phyloP scores from a whole-genome alignment of 2,888 invertebrate genomes.

The Coenonympha glycerion region DNA sequence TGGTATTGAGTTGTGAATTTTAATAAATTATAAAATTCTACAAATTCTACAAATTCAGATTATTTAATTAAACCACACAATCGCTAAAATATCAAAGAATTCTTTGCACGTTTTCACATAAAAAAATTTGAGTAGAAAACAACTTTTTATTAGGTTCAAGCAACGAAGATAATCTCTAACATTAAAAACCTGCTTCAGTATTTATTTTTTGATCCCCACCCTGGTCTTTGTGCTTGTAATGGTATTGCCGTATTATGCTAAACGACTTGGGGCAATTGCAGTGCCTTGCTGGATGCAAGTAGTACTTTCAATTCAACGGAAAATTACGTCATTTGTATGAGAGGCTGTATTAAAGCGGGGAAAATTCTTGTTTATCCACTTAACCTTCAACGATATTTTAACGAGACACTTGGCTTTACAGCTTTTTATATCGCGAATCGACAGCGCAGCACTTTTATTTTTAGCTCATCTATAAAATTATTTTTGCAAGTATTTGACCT shows the following conservation, averaged over 20 bases:
- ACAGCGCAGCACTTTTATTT: slow-evolving; percentile 8
- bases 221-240: slow-evolving; percentile 50
- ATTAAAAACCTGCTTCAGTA: slow-evolving; percentile 16
- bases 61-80: background rate
- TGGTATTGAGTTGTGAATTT: slow-evolving; percentile 44
- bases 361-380: slow-evolving; percentile 32
- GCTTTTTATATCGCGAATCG: slow-evolving; percentile 20
- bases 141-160: background rate
- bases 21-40: slow-evolving; percentile 34
- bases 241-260: slow-evolving; percentile 69
- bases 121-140: no score
- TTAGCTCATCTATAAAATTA: background rate
- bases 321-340: slow-evolving; percentile 48
- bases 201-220: slow-evolving; percentile 24
- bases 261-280: slow-evolving; percentile 62
- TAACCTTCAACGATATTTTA: slow-evolving; percentile 29
- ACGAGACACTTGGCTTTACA: slow-evolving; percentile 25
- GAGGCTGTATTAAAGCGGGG: slow-evolving; percentile 44
- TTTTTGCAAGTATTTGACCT: background rate
- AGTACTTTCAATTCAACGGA: slow-evolving; percentile 53
- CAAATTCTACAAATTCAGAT: background rate
- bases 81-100: no score
- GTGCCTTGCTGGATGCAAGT: slow-evolving; percentile 45
- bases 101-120: no score
- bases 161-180: slow-evolving; percentile 10